Evolutionary conservation across 2,888 invertebrate genomes (phyloP), one percentile per base, ranked within the genome.

Genomic region (Aethes cnicana): DNA sequence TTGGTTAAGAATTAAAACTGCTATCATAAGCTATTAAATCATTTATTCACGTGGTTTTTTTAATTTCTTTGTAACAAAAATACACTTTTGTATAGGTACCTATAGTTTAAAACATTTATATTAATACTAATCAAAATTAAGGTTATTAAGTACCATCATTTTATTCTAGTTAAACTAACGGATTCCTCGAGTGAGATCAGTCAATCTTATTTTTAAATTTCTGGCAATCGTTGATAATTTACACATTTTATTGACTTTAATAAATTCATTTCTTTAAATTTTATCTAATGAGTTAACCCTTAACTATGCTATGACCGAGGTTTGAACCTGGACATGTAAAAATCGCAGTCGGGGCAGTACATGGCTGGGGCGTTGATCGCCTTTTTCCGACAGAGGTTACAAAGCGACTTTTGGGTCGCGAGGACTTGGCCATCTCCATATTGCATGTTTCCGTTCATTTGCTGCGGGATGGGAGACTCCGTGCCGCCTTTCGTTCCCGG

Each of bases 321-420:
- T 71, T 94, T 93, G 79, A 95, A 95, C 69, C 95, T 91, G 57
- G 96, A 95, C 94, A 98, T 95, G 74, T 97, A 98, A 85, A 95
- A 97, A 74, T 97, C 96, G 84, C 97, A 97, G 82, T 97, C 97
- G 41, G 94, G 91, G 81, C 97, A 98, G 75, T 97, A 97, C 63
- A 94, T 91, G 23, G 94, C 93, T 8, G 96, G 95, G 9, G 94
- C 92, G 39, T 91, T 92, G 11, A 96, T 94, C 57, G 93, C 92
- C 71, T 96, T 95, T 77, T 97, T 97, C 52, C 96, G 92, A 81
- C 97, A 98, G 64, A 98, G 90, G 81, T 95, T 95, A 77, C 97
- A 97, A 53, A 94, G 93, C 6, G 92, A 90, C 53, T 94, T 93
- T 64, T 93, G 80, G 26, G 59, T 63, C 23, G 57, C 26, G 6